Evolutionary conservation across 2,888 invertebrate species (phyloP).

Genomic region (Drosophila parthenogenetica): DNA sequence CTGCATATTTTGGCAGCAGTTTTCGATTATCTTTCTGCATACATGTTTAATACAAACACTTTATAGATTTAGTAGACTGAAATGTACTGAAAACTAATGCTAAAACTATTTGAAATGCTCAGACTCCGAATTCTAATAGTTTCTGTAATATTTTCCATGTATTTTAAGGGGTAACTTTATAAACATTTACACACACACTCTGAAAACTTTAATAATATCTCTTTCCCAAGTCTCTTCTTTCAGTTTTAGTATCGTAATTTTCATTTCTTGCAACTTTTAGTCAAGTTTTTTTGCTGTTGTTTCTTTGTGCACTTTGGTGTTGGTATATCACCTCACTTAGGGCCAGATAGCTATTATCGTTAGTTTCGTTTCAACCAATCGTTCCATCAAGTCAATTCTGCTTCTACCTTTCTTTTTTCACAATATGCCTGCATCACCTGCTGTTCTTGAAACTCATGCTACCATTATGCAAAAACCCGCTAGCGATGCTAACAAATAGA

Average conservation of each 20-base stretch:
- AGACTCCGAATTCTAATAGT: too few species aligned
- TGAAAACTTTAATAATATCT: background rate
- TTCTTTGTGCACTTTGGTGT: background rate
- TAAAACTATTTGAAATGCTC: too few species aligned
- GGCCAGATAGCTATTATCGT: constrained; percentile 57
- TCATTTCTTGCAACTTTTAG: constrained; percentile 6
- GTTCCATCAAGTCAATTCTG: constrained; percentile 14
- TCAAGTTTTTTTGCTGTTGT: constrained; percentile 1
- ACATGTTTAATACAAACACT: background rate
- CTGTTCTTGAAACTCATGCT: constrained; percentile 26
- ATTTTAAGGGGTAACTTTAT: too few species aligned
- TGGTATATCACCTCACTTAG: background rate
- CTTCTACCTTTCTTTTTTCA: background rate
- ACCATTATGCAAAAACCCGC: constrained; percentile 34
- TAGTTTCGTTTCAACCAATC: constrained; percentile 35
- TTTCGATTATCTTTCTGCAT: background rate
- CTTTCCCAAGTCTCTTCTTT: background rate
- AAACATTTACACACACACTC: too few species aligned
- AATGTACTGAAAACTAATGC: too few species aligned
- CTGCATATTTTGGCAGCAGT: constrained; percentile 1
- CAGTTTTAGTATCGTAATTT: background rate
- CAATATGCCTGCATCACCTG: constrained; percentile 40
- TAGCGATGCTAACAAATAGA: constrained; percentile 30
- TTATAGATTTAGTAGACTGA: background rate
- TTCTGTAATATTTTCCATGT: too few species aligned